Base-by-base conservation (phyloP, 1,140 invertebrate species). In the Bicyclus anynana region DNA sequence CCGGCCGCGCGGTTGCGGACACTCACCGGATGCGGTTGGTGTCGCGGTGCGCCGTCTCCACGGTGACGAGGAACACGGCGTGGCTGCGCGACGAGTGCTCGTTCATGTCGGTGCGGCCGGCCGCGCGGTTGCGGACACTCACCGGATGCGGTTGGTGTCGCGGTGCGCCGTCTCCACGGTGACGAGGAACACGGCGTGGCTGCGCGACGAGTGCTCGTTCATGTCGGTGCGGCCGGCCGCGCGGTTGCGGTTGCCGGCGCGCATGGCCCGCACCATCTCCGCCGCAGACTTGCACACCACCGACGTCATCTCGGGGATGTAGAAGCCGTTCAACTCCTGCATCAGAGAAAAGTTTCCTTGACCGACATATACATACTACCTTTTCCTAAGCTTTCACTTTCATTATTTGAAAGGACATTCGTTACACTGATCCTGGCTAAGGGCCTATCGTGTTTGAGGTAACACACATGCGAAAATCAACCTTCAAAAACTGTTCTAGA, bases 71-170 rank as follows among this genome's bases (percentile, higher is more conserved):
- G 87, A 99, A 99, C 58, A 99, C 99, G 29, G 98, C 98, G 90
- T 99, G 99, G 13, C 97, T 99, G 49, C 98, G 86, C 9, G 97
- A 99, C 79, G 97, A 98, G 85, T 99, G 97, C 80, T 98, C 97
- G 89, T 99, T 99, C 99, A 99, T 99, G 85, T 99, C 98, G 7
- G 99, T 99, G 26, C 97, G 94, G 12, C 96, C 97, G 40, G 97
- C 94, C 0, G 96, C 95, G 60, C 97, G 91, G 83, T 97, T 96
- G 67, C 93, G 91, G 87, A 6, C n/a, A 16, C 46, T 66, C 18
- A 88, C 85, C 85, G 76, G 59, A 93, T 92, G 5, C 90, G 85
- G 61, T 92, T 91, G 29, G 90, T 92, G 48, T 90, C 76, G 89
- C 94, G 89, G 91, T 99, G 91, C 90, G 93, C 95, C 90, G 98